Evolutionary conservation across 2,113 vertebrate species (phyloP).

Genomic region (Rissa tridactyla): DNA sequence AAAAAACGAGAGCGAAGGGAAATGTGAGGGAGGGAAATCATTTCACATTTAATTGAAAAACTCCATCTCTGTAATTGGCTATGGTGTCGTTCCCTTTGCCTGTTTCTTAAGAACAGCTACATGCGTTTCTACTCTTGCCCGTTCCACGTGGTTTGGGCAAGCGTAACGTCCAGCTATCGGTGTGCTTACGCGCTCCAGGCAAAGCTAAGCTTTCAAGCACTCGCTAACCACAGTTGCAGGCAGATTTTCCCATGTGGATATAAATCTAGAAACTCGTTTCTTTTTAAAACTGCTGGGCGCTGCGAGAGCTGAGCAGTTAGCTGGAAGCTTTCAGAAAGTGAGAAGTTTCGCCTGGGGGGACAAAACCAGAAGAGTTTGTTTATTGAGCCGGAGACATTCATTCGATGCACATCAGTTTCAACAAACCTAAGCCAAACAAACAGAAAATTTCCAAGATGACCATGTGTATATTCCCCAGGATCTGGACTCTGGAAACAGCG

Average conservation of each 20-base stretch:
- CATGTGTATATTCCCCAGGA: accelerated
- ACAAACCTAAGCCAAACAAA: not conserved
- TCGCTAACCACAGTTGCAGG: accelerated
- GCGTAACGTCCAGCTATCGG: accelerated
- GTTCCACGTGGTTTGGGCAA: accelerated
- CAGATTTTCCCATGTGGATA: not conserved
- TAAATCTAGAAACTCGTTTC: not conserved
- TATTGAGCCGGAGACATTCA: not conserved
- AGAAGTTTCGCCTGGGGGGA: not conserved
- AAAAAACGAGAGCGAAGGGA: not conserved
- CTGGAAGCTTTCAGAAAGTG: not conserved
- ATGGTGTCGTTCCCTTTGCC: not conserved
- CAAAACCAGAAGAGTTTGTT: not conserved
- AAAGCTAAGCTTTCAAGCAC: not conserved
- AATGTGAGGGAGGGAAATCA: accelerated
- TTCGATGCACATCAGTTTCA: not conserved
- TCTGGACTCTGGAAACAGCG: not conserved
- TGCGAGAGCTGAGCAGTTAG: not conserved
- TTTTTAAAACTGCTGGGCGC: not conserved
- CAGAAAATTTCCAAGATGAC: not conserved
- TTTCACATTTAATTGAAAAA: not conserved
- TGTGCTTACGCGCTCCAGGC: accelerated
- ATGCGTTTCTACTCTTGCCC: not conserved
- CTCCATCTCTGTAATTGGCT: not conserved
- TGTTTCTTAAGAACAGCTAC: not conserved